Evolutionary conservation across 1,140 invertebrate genomes (phyloP).

Genomic region (Tetragonula clypearis): DNA sequence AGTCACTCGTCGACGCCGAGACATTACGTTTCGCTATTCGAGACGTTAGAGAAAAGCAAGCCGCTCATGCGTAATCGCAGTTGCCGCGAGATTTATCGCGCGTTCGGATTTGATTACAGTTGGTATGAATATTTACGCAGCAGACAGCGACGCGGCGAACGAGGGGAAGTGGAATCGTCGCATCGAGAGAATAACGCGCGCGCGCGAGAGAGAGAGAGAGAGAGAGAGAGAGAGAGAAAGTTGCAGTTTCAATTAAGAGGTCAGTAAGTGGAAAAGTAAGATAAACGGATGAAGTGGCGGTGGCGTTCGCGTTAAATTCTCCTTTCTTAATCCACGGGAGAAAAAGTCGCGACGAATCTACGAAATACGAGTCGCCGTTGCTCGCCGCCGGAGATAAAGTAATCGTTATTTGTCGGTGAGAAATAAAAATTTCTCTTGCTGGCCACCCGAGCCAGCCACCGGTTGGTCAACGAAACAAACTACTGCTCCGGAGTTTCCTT

Average conservation of each 20-base stretch:
- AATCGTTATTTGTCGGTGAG: constrained; percentile 15
- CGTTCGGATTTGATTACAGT: constrained; percentile 12
- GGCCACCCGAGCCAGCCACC: too few species aligned
- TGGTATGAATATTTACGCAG: constrained; percentile 19
- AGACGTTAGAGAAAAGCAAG: neutral
- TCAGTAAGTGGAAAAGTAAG: constrained; percentile 27
- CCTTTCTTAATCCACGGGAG: constrained; percentile 2
- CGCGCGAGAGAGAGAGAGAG: too few species aligned
- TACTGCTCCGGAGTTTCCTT: neutral
- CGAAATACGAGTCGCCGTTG: constrained; percentile 5
- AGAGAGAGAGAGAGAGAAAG: neutral
- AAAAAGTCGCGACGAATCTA: constrained; percentile 24
- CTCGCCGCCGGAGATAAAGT: neutral
- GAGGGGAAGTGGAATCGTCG: neutral
- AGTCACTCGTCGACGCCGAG: neutral
- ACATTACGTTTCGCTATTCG: neutral
- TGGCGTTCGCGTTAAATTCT: constrained; percentile 28
- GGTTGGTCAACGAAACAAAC: neutral
- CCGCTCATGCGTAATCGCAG: neutral
- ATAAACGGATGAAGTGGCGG: constrained; percentile 26
- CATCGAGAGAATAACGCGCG: neutral
- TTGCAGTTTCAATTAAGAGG: constrained; percentile 32
- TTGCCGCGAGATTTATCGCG: constrained; percentile 17
- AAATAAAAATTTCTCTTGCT: constrained; percentile 4
- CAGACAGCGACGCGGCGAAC: too few species aligned